phyloP scores from a whole-genome alignment of 2,113 vertebrate species.

The Lepisosteus osseus region DNA sequence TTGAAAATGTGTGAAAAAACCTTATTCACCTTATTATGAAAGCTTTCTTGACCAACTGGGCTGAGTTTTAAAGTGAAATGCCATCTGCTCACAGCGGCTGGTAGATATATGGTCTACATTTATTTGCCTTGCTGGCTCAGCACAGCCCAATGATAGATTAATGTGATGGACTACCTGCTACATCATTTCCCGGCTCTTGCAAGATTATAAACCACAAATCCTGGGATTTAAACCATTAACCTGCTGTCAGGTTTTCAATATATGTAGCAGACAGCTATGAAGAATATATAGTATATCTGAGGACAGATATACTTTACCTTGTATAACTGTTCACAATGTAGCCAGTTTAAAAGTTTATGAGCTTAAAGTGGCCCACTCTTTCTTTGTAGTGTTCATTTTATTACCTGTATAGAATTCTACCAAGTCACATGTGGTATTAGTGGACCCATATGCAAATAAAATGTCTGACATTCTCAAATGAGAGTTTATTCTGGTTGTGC shows the following conservation, averaged over 20 bases:
- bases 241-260: slow-evolving; percentile 13
- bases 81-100: slow-evolving; percentile 1
- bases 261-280: not conserved
- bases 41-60: not conserved
- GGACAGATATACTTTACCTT: slow-evolving; percentile 1
- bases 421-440: too few relatives aligned
- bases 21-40: too few relatives aligned
- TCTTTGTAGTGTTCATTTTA: not conserved
- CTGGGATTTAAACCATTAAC: slow-evolving; percentile 12
- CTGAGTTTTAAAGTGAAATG: not conserved
- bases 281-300: not conserved
- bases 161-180: slow-evolving; percentile 10
- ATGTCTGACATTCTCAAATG: too few relatives aligned
- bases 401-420: not conserved
- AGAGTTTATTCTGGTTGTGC: too few relatives aligned
- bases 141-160: slow-evolving; percentile 7
- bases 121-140: slow-evolving; percentile 14
- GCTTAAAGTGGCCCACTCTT: not conserved
- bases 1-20: too few relatives aligned
- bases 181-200: slow-evolving; percentile 12
- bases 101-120: slow-evolving; percentile 13
- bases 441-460: too few relatives aligned
- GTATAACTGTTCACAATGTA: slow-evolving; percentile 4
- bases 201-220: slow-evolving; percentile 9
- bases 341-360: slow-evolving; percentile 13